Evolutionary conservation across 2,797 vertebrate species (phyloP), one percentile per base, ranked within the genome.

Genomic region (Synanceia verrucosa): DNA sequence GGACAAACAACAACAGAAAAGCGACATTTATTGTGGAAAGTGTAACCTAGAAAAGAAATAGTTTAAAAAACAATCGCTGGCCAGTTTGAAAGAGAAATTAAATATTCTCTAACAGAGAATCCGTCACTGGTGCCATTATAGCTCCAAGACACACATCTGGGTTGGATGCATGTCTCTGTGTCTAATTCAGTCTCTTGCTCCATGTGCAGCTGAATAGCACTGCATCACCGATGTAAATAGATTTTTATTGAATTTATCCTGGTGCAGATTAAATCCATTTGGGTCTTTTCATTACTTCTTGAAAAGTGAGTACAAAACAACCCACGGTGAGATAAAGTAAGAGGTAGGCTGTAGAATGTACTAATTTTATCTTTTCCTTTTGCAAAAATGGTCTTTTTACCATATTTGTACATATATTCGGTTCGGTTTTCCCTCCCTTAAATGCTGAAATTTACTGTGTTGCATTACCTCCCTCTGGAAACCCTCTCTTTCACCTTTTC

Each of bases 211-310:
- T 69, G 79, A 78, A 91, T 78, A 84, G 88, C 75, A 47, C 84
- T 75, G 82, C 87, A 61, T 89, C 78, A 69, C 86, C 73, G 73
- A 88, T 78, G 82, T 89, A 87, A 93, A 93, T 82, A 86, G 73
- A 84, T 84, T 88, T 91, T 91, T 92, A 94, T 92, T 94, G 82
- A 92, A 93, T 93, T 92, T 86, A 91, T 86, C 86, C 86, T 85
- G 13, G 59, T 60, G 79, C 76, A 88, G 86, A 93, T 88, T 71
- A 81, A 91, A 87, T 87, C 83, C 88, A 90, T 90, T 92, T 84
- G 88, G 84, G 88, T 86, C 79, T 89, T 87, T 88, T 93, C 91
- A 89, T 93, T 91, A 88, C 80, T 67, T 77, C 70, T 76, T 18
- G 71, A 83, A 73, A 73, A 86, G 78, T 9, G 63, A 83, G 80